Base-by-base conservation (phyloP, 2,888 invertebrate species). In the Metalampra italica region DNA sequence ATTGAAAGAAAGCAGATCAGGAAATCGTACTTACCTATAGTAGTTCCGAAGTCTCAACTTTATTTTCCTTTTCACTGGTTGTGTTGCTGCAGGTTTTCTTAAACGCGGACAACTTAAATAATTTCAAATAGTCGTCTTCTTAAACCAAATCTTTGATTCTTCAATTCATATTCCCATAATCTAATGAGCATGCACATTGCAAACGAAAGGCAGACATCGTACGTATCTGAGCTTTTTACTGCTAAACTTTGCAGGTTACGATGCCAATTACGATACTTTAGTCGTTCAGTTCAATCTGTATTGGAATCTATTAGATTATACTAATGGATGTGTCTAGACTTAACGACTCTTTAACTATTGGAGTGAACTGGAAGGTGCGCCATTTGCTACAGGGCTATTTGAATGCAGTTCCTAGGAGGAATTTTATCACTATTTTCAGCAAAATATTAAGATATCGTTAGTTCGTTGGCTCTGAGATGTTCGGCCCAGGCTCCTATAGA, bases 1-100 rank as follows among this genome's bases (percentile, higher is more conserved):
- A 48, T 53, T 64, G 62, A 66, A 65, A 57, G 51, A 60, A 71
- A 68, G 60, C 66, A 62, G 60, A 68, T 57, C 61, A 43, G 14
- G 7, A 14, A 14, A 8, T 39, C 12, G 14, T n/a, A 4, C 9
- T 7, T 11, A 34, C 7, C 2, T 12, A 7, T 1, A 12, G 5
- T n/a, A n/a, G 34, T 11, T 34, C 34, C 9, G 34, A 11, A 34
- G 34, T 34, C 34, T 2, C 8, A 9, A 11, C 34, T 34, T 11
- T 11, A 7, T 34, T 2, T 34, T 7, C 9, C 11, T 11, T 11
- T 34, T 11, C 11, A 34, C 7, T 11, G 9, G 34, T 11, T 11
- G 2, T 34, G 11, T 11, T 34, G 34, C 11, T 34, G 34, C 9
- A 34, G 22, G 5, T 22, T 3, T 22, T 22, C 5, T 22, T 3